These are phyloP conservation scores for Agonum fuliginosum DNA, from an alignment of 2,888 invertebrate genomes.

Conservation along the genomic window DNA sequence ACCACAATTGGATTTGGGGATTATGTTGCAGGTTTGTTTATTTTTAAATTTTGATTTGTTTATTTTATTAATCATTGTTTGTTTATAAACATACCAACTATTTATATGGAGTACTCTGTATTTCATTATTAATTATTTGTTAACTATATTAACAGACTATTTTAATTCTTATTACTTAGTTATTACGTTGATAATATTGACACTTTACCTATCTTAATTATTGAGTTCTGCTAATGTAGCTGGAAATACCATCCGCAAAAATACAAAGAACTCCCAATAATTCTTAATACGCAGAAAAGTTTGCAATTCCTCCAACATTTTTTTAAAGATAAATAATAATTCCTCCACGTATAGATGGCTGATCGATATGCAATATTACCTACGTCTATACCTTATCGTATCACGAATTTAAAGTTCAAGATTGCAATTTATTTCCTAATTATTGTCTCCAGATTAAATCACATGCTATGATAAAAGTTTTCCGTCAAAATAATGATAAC, in stretches of 20 bases:
- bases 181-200: no score
- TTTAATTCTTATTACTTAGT: no score
- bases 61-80: background rate
- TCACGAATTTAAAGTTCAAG: conserved; percentile 27
- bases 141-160: no score
- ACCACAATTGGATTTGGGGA: conserved; percentile 97
- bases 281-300: background rate
- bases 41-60: background rate
- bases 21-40: conserved; percentile 84
- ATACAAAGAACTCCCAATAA: background rate
- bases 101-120: no score
- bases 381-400: background rate
- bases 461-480: background rate
- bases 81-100: background rate
- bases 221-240: background rate
- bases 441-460: background rate
- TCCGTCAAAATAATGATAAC: background rate
- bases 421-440: conserved; percentile 10
- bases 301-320: background rate
- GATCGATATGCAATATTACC: background rate
- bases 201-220: background rate
- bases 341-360: background rate
- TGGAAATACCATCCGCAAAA: background rate
- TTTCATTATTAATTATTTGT: background rate
- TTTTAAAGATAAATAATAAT: background rate